Percentiles rank a stretch among this genome's conserved stretches.
phyloP scores from a whole-genome alignment of 2,113 vertebrate genomes.

The Myrmecophaga tridactyla region DNA sequence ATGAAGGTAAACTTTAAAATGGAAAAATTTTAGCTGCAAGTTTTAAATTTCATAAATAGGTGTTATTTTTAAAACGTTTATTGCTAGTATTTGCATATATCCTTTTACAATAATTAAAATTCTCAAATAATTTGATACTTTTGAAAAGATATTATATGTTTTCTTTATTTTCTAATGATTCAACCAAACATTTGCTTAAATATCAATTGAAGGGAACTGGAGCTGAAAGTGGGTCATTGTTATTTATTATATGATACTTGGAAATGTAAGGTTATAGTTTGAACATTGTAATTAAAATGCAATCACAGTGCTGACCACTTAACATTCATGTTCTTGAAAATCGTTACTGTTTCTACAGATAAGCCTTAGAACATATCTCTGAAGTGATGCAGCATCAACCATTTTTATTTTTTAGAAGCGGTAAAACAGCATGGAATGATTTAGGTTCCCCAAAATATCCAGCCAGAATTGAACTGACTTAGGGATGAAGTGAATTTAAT shows the following conservation, averaged over 20 bases:
- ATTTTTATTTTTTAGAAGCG: background rate
- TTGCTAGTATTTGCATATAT: fast-evolving
- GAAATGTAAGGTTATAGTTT: fast-evolving
- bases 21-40: background rate
- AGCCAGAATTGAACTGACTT: fast-evolving
- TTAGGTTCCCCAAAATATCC: background rate
- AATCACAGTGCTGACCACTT: fast-evolving
- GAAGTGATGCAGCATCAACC: fast-evolving
- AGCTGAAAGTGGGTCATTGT: no score
- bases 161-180: background rate
- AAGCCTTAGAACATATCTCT: background rate
- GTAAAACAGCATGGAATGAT: fast-evolving
- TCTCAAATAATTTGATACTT: background rate
- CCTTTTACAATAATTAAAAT: background rate
- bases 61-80: fast-evolving
- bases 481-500: no score
- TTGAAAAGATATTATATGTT: fast-evolving
- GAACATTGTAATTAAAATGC: no score
- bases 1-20: fast-evolving
- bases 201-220: background rate
- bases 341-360: background rate
- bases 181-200: background rate
- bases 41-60: background rate
- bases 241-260: background rate
- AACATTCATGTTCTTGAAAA: background rate